Conservation (phyloP, 2,113 vertebrate genomes). For the Sinocyclocheilus anshuiensis region DNA sequence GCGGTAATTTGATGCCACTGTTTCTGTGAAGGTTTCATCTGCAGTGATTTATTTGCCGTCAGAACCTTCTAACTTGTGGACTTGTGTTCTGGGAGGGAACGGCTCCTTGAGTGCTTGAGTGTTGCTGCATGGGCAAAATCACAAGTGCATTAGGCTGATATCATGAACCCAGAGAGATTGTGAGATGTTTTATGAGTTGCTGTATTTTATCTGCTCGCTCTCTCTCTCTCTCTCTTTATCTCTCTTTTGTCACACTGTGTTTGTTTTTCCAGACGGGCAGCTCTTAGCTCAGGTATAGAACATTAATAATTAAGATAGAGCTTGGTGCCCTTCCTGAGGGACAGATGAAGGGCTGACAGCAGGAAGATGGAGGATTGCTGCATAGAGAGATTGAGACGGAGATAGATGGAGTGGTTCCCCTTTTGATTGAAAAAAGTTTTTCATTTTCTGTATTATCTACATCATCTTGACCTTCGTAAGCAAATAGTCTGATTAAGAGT, state of each 20-base stretch:
- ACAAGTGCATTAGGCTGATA: slow-evolving; percentile 4
- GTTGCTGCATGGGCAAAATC: slow-evolving; percentile 13
- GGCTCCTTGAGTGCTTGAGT: background rate
- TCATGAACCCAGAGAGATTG: slow-evolving; percentile 5
- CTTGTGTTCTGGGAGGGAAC: background rate
- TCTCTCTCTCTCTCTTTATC: too few relatives aligned
- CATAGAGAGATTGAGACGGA: background rate
- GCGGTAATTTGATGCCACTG: background rate
- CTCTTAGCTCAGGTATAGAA: slow-evolving; percentile 21
- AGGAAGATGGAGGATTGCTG: slow-evolving; percentile 12
- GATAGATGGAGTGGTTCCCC: background rate
- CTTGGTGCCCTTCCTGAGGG: slow-evolving; percentile 13
- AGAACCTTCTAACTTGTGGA: slow-evolving; percentile 19
- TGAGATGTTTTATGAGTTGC: slow-evolving; percentile 21
- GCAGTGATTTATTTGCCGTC: slow-evolving; percentile 11
- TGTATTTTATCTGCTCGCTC: background rate
- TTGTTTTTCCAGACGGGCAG: slow-evolving; percentile 43
- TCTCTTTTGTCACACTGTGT: slow-evolving; percentile 1
- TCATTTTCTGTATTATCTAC: background rate
- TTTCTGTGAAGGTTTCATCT: background rate
- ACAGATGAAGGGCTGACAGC: background rate
- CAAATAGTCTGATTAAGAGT: background rate
- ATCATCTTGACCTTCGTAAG: background rate
- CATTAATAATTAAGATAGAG: slow-evolving; percentile 46
- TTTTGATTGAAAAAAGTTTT: background rate